A percentile compares a stretch with the other conserved stretches of the same genome.
phyloP scores from a whole-genome alignment of 2,113 vertebrate species.

The Calypte anna region DNA sequence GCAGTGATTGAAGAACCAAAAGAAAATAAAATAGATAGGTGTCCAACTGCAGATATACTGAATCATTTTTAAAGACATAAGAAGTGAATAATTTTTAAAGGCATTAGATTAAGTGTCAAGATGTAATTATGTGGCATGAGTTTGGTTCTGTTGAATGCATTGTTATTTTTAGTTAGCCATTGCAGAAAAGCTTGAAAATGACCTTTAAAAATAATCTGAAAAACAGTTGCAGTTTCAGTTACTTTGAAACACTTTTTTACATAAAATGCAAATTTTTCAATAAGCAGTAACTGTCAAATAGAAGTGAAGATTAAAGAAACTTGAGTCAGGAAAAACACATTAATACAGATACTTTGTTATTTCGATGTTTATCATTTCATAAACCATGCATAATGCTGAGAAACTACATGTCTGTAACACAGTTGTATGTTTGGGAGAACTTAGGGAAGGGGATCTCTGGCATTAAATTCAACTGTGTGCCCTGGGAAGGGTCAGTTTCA shows the following conservation, averaged over 20 bases:
- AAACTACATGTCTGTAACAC: not conserved
- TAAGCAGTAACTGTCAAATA: not conserved
- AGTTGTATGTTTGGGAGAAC: not conserved
- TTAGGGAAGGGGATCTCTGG: not conserved
- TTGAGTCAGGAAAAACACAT: not conserved
- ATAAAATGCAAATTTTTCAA: constrained; percentile 29
- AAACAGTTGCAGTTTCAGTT: constrained; percentile 42
- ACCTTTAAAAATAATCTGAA: constrained; percentile 71
- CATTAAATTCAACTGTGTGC: not conserved
- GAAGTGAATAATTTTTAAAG: constrained; percentile 46
- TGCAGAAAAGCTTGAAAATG: constrained; percentile 58
- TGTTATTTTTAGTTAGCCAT: constrained; percentile 68
- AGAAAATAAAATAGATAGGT: constrained; percentile 34
- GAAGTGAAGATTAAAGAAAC: constrained; percentile 16
- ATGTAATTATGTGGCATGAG: constrained; percentile 54
- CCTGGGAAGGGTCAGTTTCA: constrained; percentile 15
- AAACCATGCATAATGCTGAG: not conserved
- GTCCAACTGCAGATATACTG: not conserved
- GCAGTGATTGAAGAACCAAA: not conserved
- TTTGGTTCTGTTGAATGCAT: constrained; percentile 31
- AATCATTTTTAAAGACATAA: constrained; percentile 51
- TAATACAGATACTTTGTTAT: not conserved
- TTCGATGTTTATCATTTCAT: not conserved
- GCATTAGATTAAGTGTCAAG: constrained; percentile 67
- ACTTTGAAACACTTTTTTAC: constrained; percentile 38